These are phyloP conservation scores for Cervus canadensis DNA, from an alignment of 2,113 vertebrate species.

Conservation along the genomic window DNA sequence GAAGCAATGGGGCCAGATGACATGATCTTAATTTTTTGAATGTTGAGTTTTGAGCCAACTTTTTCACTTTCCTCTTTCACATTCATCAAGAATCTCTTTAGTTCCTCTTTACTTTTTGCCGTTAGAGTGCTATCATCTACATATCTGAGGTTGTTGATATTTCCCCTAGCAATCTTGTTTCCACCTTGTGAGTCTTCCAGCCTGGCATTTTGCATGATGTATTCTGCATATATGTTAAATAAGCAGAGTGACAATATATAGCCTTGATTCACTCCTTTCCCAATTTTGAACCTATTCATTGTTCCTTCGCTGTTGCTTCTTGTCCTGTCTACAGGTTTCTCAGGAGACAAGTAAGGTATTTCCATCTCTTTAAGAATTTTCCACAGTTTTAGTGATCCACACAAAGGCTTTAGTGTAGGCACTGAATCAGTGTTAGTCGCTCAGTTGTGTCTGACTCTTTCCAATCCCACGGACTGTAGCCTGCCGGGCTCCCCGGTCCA, in stretches of 20 bases:
- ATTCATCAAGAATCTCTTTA: neutral
- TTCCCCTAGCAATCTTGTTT: neutral
- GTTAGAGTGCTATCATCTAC: neutral
- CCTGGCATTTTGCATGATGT: neutral
- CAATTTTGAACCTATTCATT: neutral
- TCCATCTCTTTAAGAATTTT: neutral
- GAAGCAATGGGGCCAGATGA: neutral
- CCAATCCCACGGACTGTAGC: neutral
- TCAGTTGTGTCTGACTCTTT: neutral
- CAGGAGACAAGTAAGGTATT: neutral
- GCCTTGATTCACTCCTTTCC: neutral
- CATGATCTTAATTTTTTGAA: neutral
- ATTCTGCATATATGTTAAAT: neutral
- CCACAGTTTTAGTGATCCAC: neutral
- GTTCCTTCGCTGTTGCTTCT: neutral
- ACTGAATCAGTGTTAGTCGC: neutral
- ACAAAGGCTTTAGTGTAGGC: neutral
- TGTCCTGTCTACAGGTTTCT: neutral
- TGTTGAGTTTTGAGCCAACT: neutral
- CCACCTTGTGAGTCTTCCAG: neutral
- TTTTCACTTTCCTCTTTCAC: neutral
- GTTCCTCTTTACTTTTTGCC: neutral
- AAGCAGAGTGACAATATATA: neutral
- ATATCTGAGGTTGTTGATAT: neutral
- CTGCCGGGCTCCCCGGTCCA: neutral